A percentile compares a stretch with the other conserved stretches of the same genome.
Conservation (phyloP, 1,140 invertebrate genomes). For the Drosophila parabipectinata region DNA sequence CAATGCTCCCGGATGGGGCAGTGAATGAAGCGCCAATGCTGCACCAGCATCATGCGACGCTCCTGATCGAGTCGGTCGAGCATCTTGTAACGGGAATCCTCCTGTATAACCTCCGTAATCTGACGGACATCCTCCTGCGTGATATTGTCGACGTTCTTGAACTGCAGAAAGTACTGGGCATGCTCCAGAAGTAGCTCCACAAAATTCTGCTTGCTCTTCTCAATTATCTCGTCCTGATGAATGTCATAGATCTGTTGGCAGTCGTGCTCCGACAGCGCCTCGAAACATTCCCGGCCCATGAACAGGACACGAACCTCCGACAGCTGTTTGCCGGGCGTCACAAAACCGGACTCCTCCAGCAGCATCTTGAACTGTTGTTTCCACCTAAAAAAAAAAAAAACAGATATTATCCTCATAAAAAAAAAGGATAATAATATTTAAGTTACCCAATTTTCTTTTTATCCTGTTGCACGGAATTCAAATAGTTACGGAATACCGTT, state of each 20-base stretch:
- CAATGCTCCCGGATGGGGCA: slow-evolving; percentile 97
- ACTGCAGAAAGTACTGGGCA: slow-evolving; percentile 97
- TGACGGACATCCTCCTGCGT: slow-evolving; percentile 97
- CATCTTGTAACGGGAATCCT: slow-evolving; percentile 97
- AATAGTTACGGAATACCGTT: slow-evolving; percentile 95
- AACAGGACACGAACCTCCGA: slow-evolving; percentile 96
- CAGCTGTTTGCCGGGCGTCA: slow-evolving; percentile 96
- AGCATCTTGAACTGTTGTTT: slow-evolving; percentile 97
- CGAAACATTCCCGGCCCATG: slow-evolving; percentile 97
- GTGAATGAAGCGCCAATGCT: slow-evolving; percentile 98
- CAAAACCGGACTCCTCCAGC: slow-evolving; percentile 96
- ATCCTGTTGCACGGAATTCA: slow-evolving; percentile 95
- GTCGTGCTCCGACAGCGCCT: slow-evolving; percentile 94
- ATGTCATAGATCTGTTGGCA: slow-evolving; percentile 97
- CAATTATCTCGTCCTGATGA: slow-evolving; percentile 96
- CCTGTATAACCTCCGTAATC: slow-evolving; percentile 95
- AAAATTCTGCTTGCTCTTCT: slow-evolving; percentile 96
- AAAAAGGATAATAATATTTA: too few species aligned
- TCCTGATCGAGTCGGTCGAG: slow-evolving; percentile 97
- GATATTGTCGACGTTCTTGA: slow-evolving; percentile 95
- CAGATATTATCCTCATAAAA: too few species aligned
- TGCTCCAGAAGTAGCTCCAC: slow-evolving; percentile 96
- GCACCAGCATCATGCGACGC: slow-evolving; percentile 95
- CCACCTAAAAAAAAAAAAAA: slow-evolving; percentile 86
- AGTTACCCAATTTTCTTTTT: slow-evolving; percentile 94